Evolutionary conservation across 2,797 vertebrate genomes (phyloP).

Genomic region (Buceros bicornis): DNA sequence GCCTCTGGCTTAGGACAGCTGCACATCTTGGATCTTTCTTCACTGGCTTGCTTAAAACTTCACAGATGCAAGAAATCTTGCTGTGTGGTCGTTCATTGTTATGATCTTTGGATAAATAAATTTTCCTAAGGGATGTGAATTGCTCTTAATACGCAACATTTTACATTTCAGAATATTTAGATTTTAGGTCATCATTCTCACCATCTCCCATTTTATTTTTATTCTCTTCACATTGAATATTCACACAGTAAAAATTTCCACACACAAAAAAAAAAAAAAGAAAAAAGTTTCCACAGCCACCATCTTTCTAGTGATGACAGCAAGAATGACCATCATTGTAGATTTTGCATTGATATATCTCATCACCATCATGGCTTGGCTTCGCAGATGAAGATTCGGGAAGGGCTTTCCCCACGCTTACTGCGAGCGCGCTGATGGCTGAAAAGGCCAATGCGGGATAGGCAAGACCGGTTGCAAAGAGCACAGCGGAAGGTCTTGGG

Average conservation of each 20-base stretch:
- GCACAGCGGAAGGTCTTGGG: background rate
- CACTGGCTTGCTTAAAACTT: background rate
- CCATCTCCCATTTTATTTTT: background rate
- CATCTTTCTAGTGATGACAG: background rate
- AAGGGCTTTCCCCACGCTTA: no score
- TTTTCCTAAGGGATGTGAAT: background rate
- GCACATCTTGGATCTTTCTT: background rate
- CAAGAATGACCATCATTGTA: rapidly evolving
- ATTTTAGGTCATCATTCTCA: background rate
- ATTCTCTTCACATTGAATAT: background rate
- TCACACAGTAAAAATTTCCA: background rate
- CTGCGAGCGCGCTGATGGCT: no score
- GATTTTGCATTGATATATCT: background rate
- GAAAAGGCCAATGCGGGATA: no score
- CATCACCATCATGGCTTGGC: no score
- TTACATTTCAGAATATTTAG: background rate
- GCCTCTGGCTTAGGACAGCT: background rate
- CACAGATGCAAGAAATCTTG: background rate
- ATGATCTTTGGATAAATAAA: background rate
- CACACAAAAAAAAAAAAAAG: background rate
- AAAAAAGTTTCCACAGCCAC: background rate
- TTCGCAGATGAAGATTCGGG: no score
- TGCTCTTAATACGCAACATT: background rate
- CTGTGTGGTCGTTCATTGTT: background rate
- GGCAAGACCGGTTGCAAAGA: no score